phyloP scores from a whole-genome alignment of 2,113 vertebrate genomes.

The Lepisosteus osseus region DNA sequence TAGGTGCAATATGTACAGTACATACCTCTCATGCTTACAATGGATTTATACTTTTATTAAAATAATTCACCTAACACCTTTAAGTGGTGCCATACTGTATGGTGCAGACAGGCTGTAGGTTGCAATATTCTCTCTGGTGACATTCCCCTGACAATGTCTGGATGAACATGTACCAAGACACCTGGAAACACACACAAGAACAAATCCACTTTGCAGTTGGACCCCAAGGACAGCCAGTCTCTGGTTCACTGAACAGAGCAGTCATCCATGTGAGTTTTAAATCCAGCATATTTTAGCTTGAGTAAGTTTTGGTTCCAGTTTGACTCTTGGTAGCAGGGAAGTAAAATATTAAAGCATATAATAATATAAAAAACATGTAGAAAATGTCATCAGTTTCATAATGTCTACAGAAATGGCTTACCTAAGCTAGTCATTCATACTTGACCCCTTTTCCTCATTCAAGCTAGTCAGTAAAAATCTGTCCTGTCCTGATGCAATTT shows the following conservation, averaged over 20 bases:
- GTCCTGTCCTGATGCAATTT: not conserved
- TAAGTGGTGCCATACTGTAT: not conserved
- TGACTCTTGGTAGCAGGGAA: not conserved
- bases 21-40: too few species aligned
- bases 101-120: not conserved
- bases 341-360: not conserved
- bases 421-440: too few species aligned
- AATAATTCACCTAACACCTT: too few species aligned
- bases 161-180: constrained; percentile 10
- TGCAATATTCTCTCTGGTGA: not conserved
- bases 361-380: too few species aligned
- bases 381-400: too few species aligned
- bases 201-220: constrained; percentile 5
- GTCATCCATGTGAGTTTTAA: not conserved
- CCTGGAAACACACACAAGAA: not conserved
- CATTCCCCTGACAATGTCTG: not conserved
- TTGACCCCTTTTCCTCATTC: too few species aligned
- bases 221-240: not conserved
- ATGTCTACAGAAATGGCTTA: too few species aligned
- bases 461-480: not conserved
- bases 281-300: too few species aligned
- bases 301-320: too few species aligned
- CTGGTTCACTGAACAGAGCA: not conserved
- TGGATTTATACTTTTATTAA: too few species aligned
- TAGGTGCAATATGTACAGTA: too few species aligned